Base-by-base conservation (phyloP, 2,888 invertebrate genomes). In the Rapana venosa region DNA sequence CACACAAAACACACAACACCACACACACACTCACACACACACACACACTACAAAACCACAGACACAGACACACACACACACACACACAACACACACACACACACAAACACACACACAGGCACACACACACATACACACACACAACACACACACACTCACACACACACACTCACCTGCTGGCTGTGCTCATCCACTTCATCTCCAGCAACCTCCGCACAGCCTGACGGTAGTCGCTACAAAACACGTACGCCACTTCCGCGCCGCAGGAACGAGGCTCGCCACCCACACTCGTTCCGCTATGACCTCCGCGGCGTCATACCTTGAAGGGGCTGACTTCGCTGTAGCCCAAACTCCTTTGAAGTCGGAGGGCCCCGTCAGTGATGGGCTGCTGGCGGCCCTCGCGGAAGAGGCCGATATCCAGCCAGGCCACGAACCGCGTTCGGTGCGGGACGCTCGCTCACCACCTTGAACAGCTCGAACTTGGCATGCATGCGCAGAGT, bases 401-500 rank as follows among this genome's bases (percentile, higher is more conserved):
- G 26, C 88, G 30, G 32, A 88, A 88, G 17, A 56, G 58, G 6
- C 88, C 88, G 17, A 88, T 58, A 81, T 88, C 88, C 47, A 88
- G 20, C 88, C 88, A 88, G 26, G 88, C 88, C 5, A 79, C 56
- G 88, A 26, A 79, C 15, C 26, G 6, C 20, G 32, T 88, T 26
- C 30, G 81, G 58, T 79, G 81, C 47, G 58, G 30, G 8, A n/a
- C 77, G 32, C 8, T 81, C 58, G 0, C 56, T 35, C 32, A 88
- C 26, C 22, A 61, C 79, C 17, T n/a, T 32, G 20, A 88, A 32
- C 61, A 88, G 79, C 17, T 79, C 88, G 61, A 81, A 88, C 83
- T 88, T 88, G 58, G 88, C 88, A 15, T 88, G 88, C 88, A 88
- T 88, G 35, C 88, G 36, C 88, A 88, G 88, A 81, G 36, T 88